These are phyloP conservation scores for Romanogobio albipinnatus DNA, from an alignment of 2,113 vertebrate species.

Conservation along the genomic window DNA sequence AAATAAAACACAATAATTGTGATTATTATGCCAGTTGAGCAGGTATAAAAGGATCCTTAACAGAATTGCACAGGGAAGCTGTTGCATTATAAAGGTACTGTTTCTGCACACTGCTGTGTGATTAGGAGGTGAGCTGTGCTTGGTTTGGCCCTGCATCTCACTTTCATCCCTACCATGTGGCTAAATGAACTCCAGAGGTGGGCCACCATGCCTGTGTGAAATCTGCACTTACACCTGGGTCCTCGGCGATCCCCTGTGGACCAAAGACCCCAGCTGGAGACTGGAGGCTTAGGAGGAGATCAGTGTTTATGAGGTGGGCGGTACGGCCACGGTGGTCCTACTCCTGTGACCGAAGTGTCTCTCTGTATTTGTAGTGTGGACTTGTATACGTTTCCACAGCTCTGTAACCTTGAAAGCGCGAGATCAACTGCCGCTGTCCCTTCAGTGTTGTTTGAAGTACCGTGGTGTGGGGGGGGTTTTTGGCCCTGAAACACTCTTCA, in stretches of 20 bases:
- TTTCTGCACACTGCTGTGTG: neutral
- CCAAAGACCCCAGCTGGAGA: conserved; percentile 49
- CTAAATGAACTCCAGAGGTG: conserved; percentile 43
- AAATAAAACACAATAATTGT: conserved; percentile 17
- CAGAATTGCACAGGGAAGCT: neutral
- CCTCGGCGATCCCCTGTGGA: conserved; percentile 63
- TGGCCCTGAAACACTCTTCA: conserved; percentile 46
- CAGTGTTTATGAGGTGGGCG: conserved; percentile 34
- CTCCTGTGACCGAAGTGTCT: neutral
- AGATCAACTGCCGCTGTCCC: conserved; percentile 39
- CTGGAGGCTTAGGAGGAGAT: conserved; percentile 17
- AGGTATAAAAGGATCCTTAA: neutral
- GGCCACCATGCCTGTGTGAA: conserved; percentile 47
- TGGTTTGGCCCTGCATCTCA: neutral
- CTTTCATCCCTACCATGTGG: conserved; percentile 18
- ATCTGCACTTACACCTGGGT: conserved; percentile 64
- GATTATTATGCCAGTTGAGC: conserved; percentile 6
- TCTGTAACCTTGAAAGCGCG: conserved; percentile 47
- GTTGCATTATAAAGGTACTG: conserved; percentile 3
- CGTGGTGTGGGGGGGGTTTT: neutral
- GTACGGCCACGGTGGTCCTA: conserved; percentile 22
- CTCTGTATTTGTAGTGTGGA: conserved; percentile 35
- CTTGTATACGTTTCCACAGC: conserved; percentile 53
- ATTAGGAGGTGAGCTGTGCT: neutral
- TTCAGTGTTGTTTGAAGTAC: conserved; percentile 51